phyloP scores from a whole-genome alignment of 2,888 invertebrate genomes.

The Volucella inflata region DNA sequence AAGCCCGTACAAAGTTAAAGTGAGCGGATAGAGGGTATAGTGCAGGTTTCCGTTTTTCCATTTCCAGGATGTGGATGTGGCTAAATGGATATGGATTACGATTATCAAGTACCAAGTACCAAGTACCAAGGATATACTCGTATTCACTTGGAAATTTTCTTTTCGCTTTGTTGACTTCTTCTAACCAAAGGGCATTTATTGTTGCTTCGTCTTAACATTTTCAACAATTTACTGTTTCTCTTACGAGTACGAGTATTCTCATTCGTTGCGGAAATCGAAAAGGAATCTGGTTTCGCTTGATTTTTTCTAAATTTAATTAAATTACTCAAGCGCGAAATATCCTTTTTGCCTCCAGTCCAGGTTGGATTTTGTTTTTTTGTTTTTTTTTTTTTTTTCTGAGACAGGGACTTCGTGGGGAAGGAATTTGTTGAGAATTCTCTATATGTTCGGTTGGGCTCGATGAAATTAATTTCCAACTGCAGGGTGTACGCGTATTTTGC shows the following conservation, averaged over 20 bases:
- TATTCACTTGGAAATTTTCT: slow-evolving; percentile 73
- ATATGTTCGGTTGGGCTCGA: slow-evolving; percentile 3
- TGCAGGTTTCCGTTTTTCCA: too few species aligned
- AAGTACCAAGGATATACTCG: slow-evolving; percentile 65
- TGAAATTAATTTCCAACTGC: slow-evolving; percentile 69
- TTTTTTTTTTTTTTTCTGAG: background rate
- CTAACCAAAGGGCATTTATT: slow-evolving; percentile 67
- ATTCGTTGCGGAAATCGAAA: background rate
- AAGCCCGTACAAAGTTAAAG: background rate
- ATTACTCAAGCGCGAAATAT: slow-evolving; percentile 71
- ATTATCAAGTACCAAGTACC: slow-evolving; percentile 28
- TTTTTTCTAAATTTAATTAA: slow-evolving; percentile 74
- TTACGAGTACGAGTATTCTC: slow-evolving; percentile 22
- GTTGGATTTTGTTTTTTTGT: background rate
- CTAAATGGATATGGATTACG: slow-evolving; percentile 70
- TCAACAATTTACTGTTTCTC: slow-evolving; percentile 5
- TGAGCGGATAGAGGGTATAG: background rate
- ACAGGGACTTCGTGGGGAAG: slow-evolving; percentile 3
- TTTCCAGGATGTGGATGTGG: slow-evolving; percentile 54
- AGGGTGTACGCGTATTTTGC: slow-evolving; percentile 37
- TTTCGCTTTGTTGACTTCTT: slow-evolving; percentile 75
- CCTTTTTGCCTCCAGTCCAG: slow-evolving; percentile 43
- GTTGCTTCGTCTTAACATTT: background rate
- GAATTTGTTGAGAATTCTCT: slow-evolving; percentile 49
- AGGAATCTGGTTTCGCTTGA: slow-evolving; percentile 64